Base-by-base conservation (phyloP, 2,113 vertebrate species). In the Hyla sarda region DNA sequence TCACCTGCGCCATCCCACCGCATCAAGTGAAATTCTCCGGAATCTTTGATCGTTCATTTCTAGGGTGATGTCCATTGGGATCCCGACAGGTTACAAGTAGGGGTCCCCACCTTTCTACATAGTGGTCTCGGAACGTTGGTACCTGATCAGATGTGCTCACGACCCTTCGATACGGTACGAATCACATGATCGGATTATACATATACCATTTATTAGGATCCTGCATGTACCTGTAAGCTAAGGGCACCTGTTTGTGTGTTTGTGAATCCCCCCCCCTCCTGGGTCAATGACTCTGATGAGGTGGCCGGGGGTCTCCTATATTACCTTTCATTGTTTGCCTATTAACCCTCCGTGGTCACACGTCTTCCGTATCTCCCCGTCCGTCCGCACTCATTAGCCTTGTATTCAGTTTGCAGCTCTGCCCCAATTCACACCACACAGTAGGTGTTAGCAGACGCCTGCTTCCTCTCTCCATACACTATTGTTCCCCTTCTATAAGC, bases 371-470 rank as follows among this genome's bases (percentile, higher is more conserved):
- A 47, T 0, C 16, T 1, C 16, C 47, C 6, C 16, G 73, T 75
- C 45, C 48, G 73, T 75, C 45, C 25, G 3, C 56, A 60, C 77
- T 25, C 77, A 80, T 60, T 41, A 30, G 30, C 25, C 28, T 13
- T 58, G 52, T 14, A 56, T 52, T 77, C 32, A 37, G 52, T 58
- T 79, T 37, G 76, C 32, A 13, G 50, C 17, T 21, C 17, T 23
- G 16, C 30, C 23, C 48, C 75, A 34, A n/a, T 79, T 80, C 77
- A 37, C 32, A 16, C 0, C 0, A 12, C 54, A 78, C 50, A 58
- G 48, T 41, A 60, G 54, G 54, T 80, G 77, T 16, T 80, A 9
- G 76, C 77, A 56, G 77, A 80, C 34, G 34, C 30, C 32, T 25
- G 77, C 11, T 79, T 54, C 76, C 52, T 60, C 32, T 41, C 32